Base-by-base conservation (phyloP, 1,140 invertebrate species). In the Drosophila grimshawi region DNA sequence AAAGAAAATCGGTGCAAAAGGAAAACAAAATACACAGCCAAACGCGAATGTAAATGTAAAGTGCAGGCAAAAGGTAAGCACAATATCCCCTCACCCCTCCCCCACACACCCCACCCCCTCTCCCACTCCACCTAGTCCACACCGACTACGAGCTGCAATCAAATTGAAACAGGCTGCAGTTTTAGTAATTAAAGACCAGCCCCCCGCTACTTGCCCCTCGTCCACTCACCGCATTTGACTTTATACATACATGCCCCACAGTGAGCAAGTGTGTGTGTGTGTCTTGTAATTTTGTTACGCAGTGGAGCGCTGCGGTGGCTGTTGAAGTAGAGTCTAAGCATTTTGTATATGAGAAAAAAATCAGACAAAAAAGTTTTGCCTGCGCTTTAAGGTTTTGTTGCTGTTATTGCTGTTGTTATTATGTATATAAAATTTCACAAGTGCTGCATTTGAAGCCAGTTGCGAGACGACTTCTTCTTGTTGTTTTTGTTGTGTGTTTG, bases 201-300 rank as follows among this genome's bases (percentile, higher is more conserved):
- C 70, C 70, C 68, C 62, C 46, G 32, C 37, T n/a, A 41, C 27
- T 10, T 2, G 43, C 48, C 32, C 59, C 46, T 19, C 27, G 19
- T 48, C 57, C 39, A 46, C 8, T 43, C 52, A 37, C 37, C 46
- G 35, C 10, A 11, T 67, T 60, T 29, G 8, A 52, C n/a, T 46
- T 46, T 43, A 53, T 52, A 32, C 43, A 52, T 48, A 62, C 43
- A 62, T 61, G 43, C 46, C 53, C 63, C 45, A 46, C 8, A 41
- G 35, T 49, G 67, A 27, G 30, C 52, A 41, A 62, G 53, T 49
- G 49, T 53, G 63, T 68, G 53, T 71, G 60, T 74, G 57, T 63
- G 60, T 70, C 73, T 85, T 83, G 81, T 77, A 85, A 85, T 85
- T 85, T 86, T 65, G 82, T 86, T 82, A 86, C 82, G 82, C 82